Evolutionary conservation across 2,113 vertebrate species (phyloP).

Genomic region (Ameiurus melas): DNA sequence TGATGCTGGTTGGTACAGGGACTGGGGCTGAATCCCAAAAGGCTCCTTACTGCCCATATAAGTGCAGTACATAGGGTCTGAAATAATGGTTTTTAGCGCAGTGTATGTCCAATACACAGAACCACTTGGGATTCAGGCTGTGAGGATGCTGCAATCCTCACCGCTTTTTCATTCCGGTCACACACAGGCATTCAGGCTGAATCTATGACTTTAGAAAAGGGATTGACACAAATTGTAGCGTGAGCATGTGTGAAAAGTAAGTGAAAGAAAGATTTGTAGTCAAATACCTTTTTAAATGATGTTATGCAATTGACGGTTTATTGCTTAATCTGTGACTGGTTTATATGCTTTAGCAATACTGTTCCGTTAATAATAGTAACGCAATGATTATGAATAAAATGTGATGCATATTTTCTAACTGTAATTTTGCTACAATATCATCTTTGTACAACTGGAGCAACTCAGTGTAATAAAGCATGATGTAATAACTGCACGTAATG

Average conservation of each 20-base stretch:
- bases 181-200: conserved; percentile 25
- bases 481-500: too few species aligned
- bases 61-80: conserved; percentile 23
- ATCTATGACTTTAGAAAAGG: conserved; percentile 28
- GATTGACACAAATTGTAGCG: conserved; percentile 12
- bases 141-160: conserved; percentile 47
- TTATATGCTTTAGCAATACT: not conserved
- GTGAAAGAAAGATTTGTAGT: conserved; percentile 13
- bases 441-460: not conserved
- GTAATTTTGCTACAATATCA: not conserved
- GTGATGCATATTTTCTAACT: not conserved
- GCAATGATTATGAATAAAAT: not conserved
- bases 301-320: not conserved
- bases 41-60: conserved; percentile 23
- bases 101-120: conserved; percentile 24
- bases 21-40: not conserved
- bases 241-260: not conserved
- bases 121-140: conserved; percentile 34
- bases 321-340: not conserved
- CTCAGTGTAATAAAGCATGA: too few species aligned
- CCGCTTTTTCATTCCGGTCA: conserved; percentile 46
- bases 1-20: conserved; percentile 21
- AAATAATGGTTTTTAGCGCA: conserved; percentile 26
- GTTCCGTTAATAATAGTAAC: not conserved
- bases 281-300: not conserved